Evolutionary conservation across 2,888 invertebrate genomes (phyloP).

Genomic region (Hirtodrosophila duncani): DNA sequence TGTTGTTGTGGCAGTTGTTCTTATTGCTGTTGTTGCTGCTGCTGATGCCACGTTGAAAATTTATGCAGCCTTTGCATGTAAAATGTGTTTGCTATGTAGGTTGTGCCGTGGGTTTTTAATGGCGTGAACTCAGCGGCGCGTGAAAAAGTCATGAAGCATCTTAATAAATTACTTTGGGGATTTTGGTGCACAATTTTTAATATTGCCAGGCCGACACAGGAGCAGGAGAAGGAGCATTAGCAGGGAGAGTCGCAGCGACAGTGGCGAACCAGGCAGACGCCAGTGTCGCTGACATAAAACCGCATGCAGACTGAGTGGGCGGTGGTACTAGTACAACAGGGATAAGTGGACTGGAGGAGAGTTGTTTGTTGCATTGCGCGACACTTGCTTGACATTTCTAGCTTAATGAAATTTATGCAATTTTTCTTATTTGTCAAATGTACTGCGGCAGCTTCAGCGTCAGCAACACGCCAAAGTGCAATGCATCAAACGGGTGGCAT

Average conservation of each 20-base stretch:
- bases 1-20: no score
- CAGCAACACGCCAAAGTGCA: conserved; percentile 57
- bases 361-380: conserved; percentile 30
- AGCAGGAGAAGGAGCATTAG: no score
- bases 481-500: conserved; percentile 63
- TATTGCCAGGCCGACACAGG: conserved; percentile 54
- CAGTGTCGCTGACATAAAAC: conserved; percentile 34
- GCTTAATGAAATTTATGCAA: conserved; percentile 74
- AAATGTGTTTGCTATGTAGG: conserved; percentile 33
- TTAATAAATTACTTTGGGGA: conserved; percentile 78
- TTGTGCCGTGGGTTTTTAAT: conserved; percentile 65
- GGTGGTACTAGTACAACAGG: no score
- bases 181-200: conserved; percentile 73
- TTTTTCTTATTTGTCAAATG: conserved; percentile 71
- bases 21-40: no score
- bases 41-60: conserved; percentile 37
- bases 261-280: conserved; percentile 30
- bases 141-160: conserved; percentile 75
- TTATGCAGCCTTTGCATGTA: conserved; percentile 58
- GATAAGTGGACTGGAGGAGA: conserved; percentile 6
- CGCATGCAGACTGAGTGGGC: conserved; percentile 13
- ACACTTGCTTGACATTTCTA: conserved; percentile 68
- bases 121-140: conserved; percentile 76
- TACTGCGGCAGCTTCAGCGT: conserved; percentile 47
- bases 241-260: conserved; percentile 14